Evolutionary conservation across 2,113 vertebrate genomes (phyloP), one percentile per base, ranked within the genome.

Genomic region (Crotalus helleri): DNA sequence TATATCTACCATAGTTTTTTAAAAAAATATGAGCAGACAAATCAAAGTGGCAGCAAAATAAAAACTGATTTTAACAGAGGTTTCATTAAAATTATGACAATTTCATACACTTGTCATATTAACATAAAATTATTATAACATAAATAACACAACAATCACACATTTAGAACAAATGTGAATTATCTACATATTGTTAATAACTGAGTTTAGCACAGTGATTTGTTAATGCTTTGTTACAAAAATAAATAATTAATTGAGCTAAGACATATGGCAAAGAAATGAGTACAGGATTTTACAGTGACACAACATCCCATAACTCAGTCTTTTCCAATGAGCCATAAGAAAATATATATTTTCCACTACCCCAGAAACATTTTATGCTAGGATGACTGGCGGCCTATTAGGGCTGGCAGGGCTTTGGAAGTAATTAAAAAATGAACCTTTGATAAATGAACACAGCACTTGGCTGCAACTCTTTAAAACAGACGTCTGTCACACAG

Each of bases 121-220:
- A 15, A 11, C 54, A 87, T 29, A 0, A 7, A 85, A 92, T 64
- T 44, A 81, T 81, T 81, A 81, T 81, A 44, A 81, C 74, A 81
- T 54, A 90, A 8, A 85, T 53, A 39, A 54, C 87, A 26, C 8
- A 3, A 64, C 61, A 53, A 51, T 88, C 51, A 33, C 10, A 91
- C 53, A 87, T 90, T 87, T 5, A 91, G 93, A 94, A 90, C 29
- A 57, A 0, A 44, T 59, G 53, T 87, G 94, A 85, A 93, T 46
- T 24, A 59, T 0, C 0, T 64, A 92, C 19, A 81, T 33, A 53
- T 23, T 46, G 46, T 94, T 87, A 92, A 88, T 39, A 12, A 85
- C 39, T 51, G 85, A 74, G 90, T 1, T 46, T 51, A 86, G 54
- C 39, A 23, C n/a, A 53, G 15, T 93, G 88, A 6, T 24, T 81